Percentiles rank a stretch among this genome's conserved stretches.
Evolutionary conservation across 2,797 vertebrate species (phyloP).

Genomic region (Prunella strophiata): DNA sequence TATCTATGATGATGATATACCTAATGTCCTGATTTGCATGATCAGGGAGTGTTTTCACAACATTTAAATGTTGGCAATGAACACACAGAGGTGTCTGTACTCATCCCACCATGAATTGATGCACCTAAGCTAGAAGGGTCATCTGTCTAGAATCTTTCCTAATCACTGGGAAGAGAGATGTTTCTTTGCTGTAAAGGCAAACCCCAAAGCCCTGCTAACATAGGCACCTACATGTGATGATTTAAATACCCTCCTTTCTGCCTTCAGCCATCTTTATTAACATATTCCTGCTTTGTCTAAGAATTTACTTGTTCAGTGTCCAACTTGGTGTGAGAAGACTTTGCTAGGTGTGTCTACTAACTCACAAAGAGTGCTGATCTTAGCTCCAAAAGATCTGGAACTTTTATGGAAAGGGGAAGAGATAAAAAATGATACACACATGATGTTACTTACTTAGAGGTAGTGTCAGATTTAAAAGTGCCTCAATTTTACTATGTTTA

Average conservation of each 20-base stretch:
- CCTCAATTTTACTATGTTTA: not conserved
- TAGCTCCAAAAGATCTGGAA: not conserved
- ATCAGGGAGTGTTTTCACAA: not conserved
- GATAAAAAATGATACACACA: not conserved
- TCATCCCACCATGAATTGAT: not conserved
- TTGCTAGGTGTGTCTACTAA: not conserved
- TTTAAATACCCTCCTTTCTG: slow-evolving; percentile 8
- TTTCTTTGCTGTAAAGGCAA: not conserved
- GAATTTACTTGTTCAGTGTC: slow-evolving; percentile 23
- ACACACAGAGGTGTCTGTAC: not conserved
- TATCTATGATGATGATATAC: not conserved
- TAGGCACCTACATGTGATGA: not conserved
- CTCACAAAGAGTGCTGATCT: not conserved
- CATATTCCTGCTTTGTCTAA: not conserved
- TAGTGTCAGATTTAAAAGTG: not conserved
- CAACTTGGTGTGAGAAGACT: not conserved
- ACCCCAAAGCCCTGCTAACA: not conserved
- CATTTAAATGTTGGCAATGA: not conserved
- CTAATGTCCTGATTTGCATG: not conserved
- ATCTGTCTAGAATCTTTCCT: not conserved
- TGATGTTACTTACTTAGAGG: not conserved
- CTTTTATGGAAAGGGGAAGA: not conserved
- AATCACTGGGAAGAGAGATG: not conserved
- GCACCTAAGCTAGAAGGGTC: not conserved
- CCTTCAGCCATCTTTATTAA: slow-evolving; percentile 1